Evolutionary conservation across 2,888 invertebrate species (phyloP).

Genomic region (Aromia moschata): DNA sequence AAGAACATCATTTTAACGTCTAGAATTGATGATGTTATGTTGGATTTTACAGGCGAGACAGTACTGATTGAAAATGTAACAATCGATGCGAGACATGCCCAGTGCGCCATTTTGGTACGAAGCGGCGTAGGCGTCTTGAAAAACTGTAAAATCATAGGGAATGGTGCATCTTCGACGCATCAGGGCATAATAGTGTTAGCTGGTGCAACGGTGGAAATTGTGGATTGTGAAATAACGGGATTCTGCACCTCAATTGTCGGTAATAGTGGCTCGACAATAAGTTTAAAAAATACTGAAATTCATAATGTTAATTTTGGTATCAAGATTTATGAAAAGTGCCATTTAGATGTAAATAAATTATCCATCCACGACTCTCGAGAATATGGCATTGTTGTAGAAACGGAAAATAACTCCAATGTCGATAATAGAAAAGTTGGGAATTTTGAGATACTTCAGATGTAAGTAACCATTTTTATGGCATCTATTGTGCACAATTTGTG

Average conservation of each 20-base stretch:
- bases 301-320: slow-evolving; percentile 56
- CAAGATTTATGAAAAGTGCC: slow-evolving; percentile 63
- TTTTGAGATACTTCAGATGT: slow-evolving; percentile 55
- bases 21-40: slow-evolving; percentile 65
- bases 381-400: slow-evolving; percentile 66
- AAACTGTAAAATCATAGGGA: slow-evolving; percentile 66
- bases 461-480: slow-evolving; percentile 44
- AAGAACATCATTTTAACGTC: slow-evolving; percentile 56
- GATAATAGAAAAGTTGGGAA: slow-evolving; percentile 45
- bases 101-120: slow-evolving; percentile 61
- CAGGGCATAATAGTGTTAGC: slow-evolving; percentile 67
- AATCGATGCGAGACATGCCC: slow-evolving; percentile 65
- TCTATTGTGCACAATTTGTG: too few relatives aligned
- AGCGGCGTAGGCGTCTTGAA: slow-evolving; percentile 62
- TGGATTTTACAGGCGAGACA: slow-evolving; percentile 66
- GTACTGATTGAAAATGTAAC: slow-evolving; percentile 66
- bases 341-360: slow-evolving; percentile 56
- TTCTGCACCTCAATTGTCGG: slow-evolving; percentile 66
- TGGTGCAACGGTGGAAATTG: slow-evolving; percentile 61
- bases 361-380: slow-evolving; percentile 62
- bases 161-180: slow-evolving; percentile 65
- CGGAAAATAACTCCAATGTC: slow-evolving; percentile 52
- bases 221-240: slow-evolving; percentile 64
- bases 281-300: slow-evolving; percentile 55
- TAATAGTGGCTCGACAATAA: slow-evolving; percentile 60